phyloP scores from a whole-genome alignment of 2,113 vertebrate genomes.

The Aptenodytes patagonicus region DNA sequence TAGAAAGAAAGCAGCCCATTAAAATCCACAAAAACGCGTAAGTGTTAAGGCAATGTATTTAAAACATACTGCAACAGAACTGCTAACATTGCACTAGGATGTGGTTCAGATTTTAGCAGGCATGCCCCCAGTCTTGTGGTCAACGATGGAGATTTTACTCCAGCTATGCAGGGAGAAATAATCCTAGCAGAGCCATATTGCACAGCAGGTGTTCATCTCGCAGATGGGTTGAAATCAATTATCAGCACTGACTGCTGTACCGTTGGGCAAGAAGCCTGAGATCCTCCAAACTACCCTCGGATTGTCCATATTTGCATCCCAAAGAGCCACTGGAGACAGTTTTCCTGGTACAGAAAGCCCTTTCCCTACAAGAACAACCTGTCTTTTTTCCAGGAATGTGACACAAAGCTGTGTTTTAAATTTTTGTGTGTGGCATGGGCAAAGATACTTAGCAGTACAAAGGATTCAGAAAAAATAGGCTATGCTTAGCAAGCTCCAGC shows the following conservation, averaged over 20 bases:
- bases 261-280: background rate
- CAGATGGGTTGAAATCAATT: conserved; percentile 47
- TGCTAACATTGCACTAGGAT: background rate
- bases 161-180: background rate
- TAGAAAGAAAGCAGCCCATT: conserved; percentile 17
- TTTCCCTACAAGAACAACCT: background rate
- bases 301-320: background rate
- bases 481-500: conserved; percentile 32
- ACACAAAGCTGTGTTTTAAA: background rate
- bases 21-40: background rate
- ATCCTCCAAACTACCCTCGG: background rate
- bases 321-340: background rate
- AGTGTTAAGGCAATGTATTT: background rate
- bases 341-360: background rate
- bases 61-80: background rate
- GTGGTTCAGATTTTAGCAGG: background rate
- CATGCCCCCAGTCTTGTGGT: background rate
- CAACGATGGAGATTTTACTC: background rate
- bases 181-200: background rate
- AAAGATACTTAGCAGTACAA: conserved; percentile 21
- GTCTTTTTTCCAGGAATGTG: background rate
- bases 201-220: conserved; percentile 23
- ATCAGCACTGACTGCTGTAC: conserved; percentile 10
- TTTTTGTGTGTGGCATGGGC: background rate
- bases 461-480: conserved; percentile 10